Conservation (phyloP, 2,113 vertebrate species). For the Colossoma macropomum region DNA sequence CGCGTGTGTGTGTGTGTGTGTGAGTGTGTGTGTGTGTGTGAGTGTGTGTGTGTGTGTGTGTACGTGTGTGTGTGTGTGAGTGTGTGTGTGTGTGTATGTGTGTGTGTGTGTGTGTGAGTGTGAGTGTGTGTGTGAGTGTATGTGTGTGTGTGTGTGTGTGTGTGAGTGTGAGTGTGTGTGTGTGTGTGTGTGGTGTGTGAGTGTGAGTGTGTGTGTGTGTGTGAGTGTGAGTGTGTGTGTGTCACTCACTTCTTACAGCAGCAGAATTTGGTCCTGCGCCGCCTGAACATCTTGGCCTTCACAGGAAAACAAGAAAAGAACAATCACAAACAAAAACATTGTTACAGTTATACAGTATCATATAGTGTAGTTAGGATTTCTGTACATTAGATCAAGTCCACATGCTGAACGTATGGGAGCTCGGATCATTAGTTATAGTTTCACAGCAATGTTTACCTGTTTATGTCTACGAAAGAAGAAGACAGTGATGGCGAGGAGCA, state of each 20-base stretch:
- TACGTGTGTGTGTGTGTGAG: too few relatives aligned
- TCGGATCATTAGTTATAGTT: neutral
- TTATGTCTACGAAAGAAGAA: conserved; percentile 59
- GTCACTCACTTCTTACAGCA: conserved; percentile 71
- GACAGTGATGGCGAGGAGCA: conserved; percentile 62
- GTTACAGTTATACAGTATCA: neutral
- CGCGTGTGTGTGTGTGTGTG: too few relatives aligned
- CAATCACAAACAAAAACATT: neutral
- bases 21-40: too few relatives aligned
- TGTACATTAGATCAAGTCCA: neutral
- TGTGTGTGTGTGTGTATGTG: too few relatives aligned
- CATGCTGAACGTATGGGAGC: too few relatives aligned
- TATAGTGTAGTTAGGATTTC: neutral
- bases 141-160: too few relatives aligned
- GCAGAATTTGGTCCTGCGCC: conserved; percentile 66
- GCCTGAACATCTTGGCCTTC: neutral
- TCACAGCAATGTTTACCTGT: conserved; percentile 60
- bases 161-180: too few relatives aligned
- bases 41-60: neutral
- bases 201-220: too few relatives aligned
- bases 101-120: too few relatives aligned
- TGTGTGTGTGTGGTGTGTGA: too few relatives aligned
- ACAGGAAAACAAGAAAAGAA: neutral
- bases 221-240: too few relatives aligned
- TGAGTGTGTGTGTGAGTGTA: too few relatives aligned